Percentiles rank a stretch among this genome's conserved stretches.
These are phyloP conservation scores for Cryptus armator DNA, from an alignment of 2,888 invertebrate genomes.

Conservation along the genomic window DNA sequence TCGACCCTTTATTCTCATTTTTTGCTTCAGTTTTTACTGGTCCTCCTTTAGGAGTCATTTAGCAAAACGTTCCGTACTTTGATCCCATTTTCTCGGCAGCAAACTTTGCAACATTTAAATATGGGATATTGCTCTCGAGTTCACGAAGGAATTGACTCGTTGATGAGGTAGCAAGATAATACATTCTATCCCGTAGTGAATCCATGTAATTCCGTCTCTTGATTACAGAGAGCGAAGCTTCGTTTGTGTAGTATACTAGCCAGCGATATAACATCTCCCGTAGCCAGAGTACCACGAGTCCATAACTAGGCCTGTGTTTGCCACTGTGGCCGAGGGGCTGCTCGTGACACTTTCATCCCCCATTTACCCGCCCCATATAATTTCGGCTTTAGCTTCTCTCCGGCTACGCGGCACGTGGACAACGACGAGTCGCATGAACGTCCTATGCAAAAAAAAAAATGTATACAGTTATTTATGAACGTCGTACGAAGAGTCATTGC, in stretches of 20 bases:
- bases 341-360: conserved; percentile 84
- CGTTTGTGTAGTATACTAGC: conserved; percentile 12
- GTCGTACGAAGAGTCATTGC: conserved; percentile 31
- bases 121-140: not conserved
- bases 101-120: not conserved
- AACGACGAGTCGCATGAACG: conserved; percentile 31
- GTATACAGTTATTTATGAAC: conserved; percentile 50
- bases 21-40: not conserved
- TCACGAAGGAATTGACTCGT: conserved; percentile 40
- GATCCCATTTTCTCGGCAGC: not conserved
- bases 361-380: conserved; percentile 79
- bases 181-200: conserved; percentile 44
- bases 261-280: conserved; percentile 28
- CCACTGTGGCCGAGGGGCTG: conserved; percentile 76
- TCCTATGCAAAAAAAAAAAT: not conserved
- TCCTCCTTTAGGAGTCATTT: not conserved
- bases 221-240: conserved; percentile 53
- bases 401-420: conserved; percentile 59
- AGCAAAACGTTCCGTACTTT: not conserved
- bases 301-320: conserved; percentile 82
- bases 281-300: conserved; percentile 75
- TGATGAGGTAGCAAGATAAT: conserved; percentile 39
- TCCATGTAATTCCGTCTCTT: conserved; percentile 64
- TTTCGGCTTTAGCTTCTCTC: conserved; percentile 50
- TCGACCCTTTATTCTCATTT: not conserved